Base-by-base conservation (phyloP, 2,797 vertebrate species). In the Anolis apletophallus region DNA sequence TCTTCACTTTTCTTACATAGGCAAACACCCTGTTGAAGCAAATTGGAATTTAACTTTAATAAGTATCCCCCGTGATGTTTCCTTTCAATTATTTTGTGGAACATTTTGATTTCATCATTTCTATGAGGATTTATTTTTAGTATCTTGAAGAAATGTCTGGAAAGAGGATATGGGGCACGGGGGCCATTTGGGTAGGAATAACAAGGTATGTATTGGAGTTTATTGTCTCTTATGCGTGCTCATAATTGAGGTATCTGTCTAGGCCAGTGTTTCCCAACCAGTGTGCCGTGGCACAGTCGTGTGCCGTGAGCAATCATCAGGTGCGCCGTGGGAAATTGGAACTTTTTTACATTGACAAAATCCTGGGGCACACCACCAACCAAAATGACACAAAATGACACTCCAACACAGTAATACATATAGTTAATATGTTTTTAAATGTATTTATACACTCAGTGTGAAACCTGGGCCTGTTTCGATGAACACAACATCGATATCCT, bases 61-160 rank as follows among this genome's bases (percentile, higher is more conserved):
- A 19, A 32, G 32, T 71, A 40, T 73, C 4, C 5, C 8, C 12
- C 10, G 29, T 23, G n/a, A 19, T 59, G 40, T 52, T 72, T 61
- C 77, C 36, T 74, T 80, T 21, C 23, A 21, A 17, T 80, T 81
- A 86, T 46, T 17, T 75, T 59, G 54, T 16, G 46, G 34, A 54
- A 86, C 26, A 34, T 80, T 81, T n/a, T 83, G 26, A 75, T 50
- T 80, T 67, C 32, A 61, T 86, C 14, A 32, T 83, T 64, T 75
- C 71, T 52, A 52, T 64, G 57, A 29, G 23, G 14, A 10, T 80
- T 80, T 74, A 8, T 73, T 16, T 64, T 34, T 26, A 10, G n/a
- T 29, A 16, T 64, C 21, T 34, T 85, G 17, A 29, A 79, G 34
- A 12, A 10, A 46, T 57, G 6, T 59, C 9, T 36, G 3, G 69